These are phyloP conservation scores for Hofmannophila pseudospretella DNA, from an alignment of 2,888 invertebrate species.

Conservation along the genomic window DNA sequence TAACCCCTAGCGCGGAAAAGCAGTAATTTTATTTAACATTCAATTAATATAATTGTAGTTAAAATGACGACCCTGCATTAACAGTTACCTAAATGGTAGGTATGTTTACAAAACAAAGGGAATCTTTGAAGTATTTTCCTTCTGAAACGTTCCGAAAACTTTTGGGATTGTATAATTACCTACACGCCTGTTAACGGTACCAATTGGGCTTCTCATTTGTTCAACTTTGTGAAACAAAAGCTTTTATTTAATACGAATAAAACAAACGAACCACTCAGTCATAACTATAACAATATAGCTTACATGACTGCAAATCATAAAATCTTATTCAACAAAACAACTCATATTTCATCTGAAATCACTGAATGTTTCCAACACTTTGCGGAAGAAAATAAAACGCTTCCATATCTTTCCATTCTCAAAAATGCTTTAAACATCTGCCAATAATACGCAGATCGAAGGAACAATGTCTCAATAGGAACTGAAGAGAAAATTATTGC, in stretches of 20 bases:
- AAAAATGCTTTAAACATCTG: conserved; percentile 47
- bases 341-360: too few species aligned
- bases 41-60: too few species aligned
- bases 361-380: background rate
- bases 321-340: too few species aligned
- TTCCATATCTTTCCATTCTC: conserved; percentile 35
- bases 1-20: too few species aligned
- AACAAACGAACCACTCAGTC: too few species aligned
- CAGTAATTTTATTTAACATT: too few species aligned
- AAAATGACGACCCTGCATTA: too few species aligned
- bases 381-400: conserved; percentile 11
- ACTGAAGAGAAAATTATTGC: conserved; percentile 64
- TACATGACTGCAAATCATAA: too few species aligned
- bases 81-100: too few species aligned
- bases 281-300: too few species aligned
- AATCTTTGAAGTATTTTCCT: conserved; percentile 27
- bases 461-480: conserved; percentile 44
- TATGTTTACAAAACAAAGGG: too few species aligned
- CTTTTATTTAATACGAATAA: conserved; percentile 7
- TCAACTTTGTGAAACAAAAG: conserved; percentile 18
- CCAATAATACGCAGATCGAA: conserved; percentile 56
- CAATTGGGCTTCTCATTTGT: conserved; percentile 16
- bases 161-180: conserved; percentile 34
- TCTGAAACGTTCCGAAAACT: conserved; percentile 28
- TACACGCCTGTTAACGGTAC: conserved; percentile 23